Evolutionary conservation across 2,113 vertebrate species (phyloP), one percentile per base, ranked within the genome.

Genomic region (Candoia aspera): DNA sequence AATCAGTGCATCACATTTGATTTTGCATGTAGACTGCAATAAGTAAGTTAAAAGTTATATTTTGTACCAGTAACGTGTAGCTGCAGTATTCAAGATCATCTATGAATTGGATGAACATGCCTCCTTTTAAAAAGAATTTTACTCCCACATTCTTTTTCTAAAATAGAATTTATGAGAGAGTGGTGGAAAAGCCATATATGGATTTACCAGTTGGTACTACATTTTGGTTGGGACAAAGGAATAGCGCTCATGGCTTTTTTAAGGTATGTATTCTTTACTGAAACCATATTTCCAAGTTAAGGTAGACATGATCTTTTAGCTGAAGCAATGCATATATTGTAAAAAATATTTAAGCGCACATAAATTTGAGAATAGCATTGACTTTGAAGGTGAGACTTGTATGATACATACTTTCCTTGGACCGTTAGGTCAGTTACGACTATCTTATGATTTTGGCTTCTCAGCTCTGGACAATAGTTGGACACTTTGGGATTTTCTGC

Each of bases 141-240:
- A 79, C 68, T 93, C 42, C 21, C 95, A 1, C 42, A 60, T 94
- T 92, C 93, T 95, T 94, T 90, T 73, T 87, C 23, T 68, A 62
- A 92, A 90, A 54, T 91, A 99, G 99, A 97, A 99, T 99, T 98
- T 99, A 99, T 97, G 99, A 99, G 96, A 98, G 99, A 95, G 98
- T 99, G 90, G 98, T 99, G 90, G 98, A 99, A 90, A 98, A 98
- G 54, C 99, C 99, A 15, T 98, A 97, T 92, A 98, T 98, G 98
- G 98, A 99, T 94, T 98, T 99, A 92, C 99, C 99, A 88, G 94
- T 97, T 83, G 99, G 98, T 13, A 98, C 99, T 68, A 97, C 98
- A 1, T 98, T 99, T 97, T 99, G 99, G 99, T 96, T 99, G 73
- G 99, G 99, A 95, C 99, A 99, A 95, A 98, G 99, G 95, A 99